Conservation (phyloP, 2,797 vertebrate genomes). For the Pogoniulus pusillus region DNA sequence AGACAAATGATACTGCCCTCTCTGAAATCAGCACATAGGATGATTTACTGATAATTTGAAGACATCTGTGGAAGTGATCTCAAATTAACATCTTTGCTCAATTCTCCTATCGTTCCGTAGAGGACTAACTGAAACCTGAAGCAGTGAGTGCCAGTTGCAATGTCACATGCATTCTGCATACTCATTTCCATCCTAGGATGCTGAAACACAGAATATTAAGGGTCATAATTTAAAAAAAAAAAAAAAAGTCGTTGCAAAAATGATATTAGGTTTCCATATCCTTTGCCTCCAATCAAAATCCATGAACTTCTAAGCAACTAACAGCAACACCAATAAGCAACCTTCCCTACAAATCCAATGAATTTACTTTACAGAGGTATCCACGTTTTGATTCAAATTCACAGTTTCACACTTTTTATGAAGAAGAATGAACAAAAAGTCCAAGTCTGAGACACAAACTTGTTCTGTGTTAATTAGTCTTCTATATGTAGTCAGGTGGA, state of each 20-base stretch:
- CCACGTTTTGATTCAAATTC: not conserved
- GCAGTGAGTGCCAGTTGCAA: accelerated
- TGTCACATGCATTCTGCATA: accelerated
- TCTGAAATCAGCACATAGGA: not conserved
- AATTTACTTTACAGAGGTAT: not conserved
- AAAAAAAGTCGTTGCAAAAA: not conserved
- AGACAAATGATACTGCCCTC: not conserved
- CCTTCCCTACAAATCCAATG: not conserved
- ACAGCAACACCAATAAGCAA: not conserved
- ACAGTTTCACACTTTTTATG: not conserved
- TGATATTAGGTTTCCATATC: not conserved
- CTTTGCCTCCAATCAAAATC: not conserved
- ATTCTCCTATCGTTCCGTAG: not conserved
- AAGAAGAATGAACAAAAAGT: not conserved
- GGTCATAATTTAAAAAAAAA: not conserved
- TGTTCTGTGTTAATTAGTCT: not conserved
- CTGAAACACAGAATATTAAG: not conserved
- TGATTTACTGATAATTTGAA: conserved; percentile 13
- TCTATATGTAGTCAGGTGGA: not conserved
- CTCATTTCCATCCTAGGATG: not conserved
- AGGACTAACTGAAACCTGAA: conserved; percentile 15
- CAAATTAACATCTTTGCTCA: conserved; percentile 10
- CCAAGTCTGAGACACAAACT: not conserved
- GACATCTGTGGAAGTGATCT: not conserved
- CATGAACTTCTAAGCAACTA: not conserved